These are phyloP conservation scores for Priocnemis perturbator DNA, from an alignment of 2,888 invertebrate species.

Conservation along the genomic window DNA sequence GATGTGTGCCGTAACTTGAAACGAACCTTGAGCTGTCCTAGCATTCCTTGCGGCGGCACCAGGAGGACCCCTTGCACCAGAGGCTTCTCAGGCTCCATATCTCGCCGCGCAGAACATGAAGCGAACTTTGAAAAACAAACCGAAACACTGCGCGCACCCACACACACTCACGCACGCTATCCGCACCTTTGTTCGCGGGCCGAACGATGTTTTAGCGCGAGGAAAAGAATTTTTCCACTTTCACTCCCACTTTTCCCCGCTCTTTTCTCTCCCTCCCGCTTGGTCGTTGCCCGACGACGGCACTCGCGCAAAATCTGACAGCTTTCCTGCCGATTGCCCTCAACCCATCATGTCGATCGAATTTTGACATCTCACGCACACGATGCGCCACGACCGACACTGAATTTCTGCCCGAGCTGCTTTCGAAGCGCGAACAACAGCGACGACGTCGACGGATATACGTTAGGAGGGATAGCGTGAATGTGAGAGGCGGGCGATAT, in stretches of 20 bases:
- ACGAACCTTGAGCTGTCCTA: constrained; percentile 86
- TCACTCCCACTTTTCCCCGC: constrained; percentile 44
- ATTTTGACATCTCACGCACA: constrained; percentile 49
- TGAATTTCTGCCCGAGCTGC: too few species aligned
- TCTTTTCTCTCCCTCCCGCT: constrained; percentile 27
- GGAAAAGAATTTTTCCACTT: constrained; percentile 48
- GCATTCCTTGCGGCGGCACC: constrained; percentile 85
- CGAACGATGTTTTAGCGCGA: constrained; percentile 2
- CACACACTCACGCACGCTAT: not conserved
- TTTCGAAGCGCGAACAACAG: too few species aligned
- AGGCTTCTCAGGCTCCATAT: constrained; percentile 86
- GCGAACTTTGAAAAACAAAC: not conserved
- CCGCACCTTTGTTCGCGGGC: constrained; percentile 27
- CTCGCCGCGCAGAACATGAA: constrained; percentile 34
- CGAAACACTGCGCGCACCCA: not conserved
- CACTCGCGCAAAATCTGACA: constrained; percentile 38
- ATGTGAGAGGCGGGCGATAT: too few species aligned
- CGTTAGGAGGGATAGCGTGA: too few species aligned
- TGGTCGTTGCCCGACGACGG: constrained; percentile 2
- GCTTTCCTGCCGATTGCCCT: constrained; percentile 33
- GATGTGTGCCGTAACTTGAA: constrained; percentile 76
- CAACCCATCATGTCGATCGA: constrained; percentile 49
- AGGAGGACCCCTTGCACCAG: constrained; percentile 86
- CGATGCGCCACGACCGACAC: not conserved
- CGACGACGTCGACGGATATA: too few species aligned